Conservation (phyloP, 2,113 vertebrate genomes). For the Riparia riparia region DNA sequence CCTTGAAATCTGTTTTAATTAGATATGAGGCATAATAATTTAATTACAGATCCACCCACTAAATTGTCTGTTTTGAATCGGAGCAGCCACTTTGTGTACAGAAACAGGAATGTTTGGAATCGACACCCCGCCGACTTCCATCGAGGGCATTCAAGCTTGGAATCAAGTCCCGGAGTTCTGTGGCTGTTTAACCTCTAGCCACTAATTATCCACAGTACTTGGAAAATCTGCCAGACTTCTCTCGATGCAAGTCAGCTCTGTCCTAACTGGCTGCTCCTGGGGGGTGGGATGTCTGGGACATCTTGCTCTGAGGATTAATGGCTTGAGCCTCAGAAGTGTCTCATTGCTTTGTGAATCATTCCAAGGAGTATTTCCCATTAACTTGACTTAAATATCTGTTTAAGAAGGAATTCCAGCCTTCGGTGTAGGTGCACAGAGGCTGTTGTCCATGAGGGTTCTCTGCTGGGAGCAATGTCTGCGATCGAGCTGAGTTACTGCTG, state of each 20-base stretch:
- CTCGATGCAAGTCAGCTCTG: background rate
- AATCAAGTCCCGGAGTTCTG: background rate
- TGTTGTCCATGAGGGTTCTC: rapidly evolving
- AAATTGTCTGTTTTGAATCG: constrained; percentile 56
- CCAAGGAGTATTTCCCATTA: background rate
- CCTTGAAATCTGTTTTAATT: constrained; percentile 69
- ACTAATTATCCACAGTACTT: background rate
- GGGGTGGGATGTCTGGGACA: background rate
- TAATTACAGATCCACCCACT: constrained; percentile 67
- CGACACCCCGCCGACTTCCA: background rate
- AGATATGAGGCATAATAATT: constrained; percentile 66
- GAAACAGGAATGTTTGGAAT: constrained; percentile 36
- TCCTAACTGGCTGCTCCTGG: background rate
- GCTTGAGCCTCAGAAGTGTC: background rate
- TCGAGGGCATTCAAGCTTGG: background rate
- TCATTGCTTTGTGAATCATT: background rate
- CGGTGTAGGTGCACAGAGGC: rapidly evolving
- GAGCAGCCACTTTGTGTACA: constrained; percentile 43
- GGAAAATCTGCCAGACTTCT: background rate
- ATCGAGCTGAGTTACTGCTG: rapidly evolving
- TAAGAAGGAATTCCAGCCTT: background rate
- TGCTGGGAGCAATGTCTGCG: background rate
- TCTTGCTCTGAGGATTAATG: background rate
- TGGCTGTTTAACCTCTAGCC: constrained; percentile 13
- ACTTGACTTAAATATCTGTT: rapidly evolving